Evolutionary conservation across 2,797 vertebrate species (phyloP).

Genomic region (Sebastes nivosus): DNA sequence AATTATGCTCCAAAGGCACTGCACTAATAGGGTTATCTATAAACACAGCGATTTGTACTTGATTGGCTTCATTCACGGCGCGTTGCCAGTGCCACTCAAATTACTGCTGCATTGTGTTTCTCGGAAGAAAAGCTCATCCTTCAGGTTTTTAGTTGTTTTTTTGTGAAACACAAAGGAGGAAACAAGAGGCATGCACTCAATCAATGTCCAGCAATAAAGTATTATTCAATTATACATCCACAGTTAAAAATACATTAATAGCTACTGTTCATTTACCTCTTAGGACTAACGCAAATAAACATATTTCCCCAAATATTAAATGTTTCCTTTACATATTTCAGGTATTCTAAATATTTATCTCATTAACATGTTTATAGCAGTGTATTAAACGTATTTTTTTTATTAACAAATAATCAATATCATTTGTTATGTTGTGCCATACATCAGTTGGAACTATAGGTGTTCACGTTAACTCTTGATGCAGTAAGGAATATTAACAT

Average conservation of each 20-base stretch:
- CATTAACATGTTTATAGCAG: not conserved
- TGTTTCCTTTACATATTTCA: not conserved
- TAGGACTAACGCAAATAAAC: not conserved
- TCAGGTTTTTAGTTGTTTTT: not conserved
- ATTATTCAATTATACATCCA: not conserved
- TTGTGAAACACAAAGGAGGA: not conserved
- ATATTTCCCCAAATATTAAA: not conserved
- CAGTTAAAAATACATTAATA: not conserved
- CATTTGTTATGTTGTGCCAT: not conserved
- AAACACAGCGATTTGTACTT: slow-evolving; percentile 43
- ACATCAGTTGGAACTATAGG: not conserved
- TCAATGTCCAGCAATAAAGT: not conserved
- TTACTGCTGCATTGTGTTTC: slow-evolving; percentile 26
- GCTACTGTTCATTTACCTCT: not conserved
- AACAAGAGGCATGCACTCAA: not conserved
- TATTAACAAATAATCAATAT: not conserved
- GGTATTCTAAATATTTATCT: not conserved
- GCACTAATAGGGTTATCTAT: slow-evolving; percentile 41
- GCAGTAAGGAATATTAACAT: not conserved
- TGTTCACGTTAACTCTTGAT: not conserved
- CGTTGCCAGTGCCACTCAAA: slow-evolving; percentile 38
- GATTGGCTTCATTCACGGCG: slow-evolving; percentile 53
- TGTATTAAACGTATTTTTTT: not conserved
- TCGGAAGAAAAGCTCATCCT: not conserved
- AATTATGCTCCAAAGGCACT: slow-evolving; percentile 46